Evolutionary conservation across 2,797 vertebrate species (phyloP).

Genomic region (Moxostoma hubbsi): DNA sequence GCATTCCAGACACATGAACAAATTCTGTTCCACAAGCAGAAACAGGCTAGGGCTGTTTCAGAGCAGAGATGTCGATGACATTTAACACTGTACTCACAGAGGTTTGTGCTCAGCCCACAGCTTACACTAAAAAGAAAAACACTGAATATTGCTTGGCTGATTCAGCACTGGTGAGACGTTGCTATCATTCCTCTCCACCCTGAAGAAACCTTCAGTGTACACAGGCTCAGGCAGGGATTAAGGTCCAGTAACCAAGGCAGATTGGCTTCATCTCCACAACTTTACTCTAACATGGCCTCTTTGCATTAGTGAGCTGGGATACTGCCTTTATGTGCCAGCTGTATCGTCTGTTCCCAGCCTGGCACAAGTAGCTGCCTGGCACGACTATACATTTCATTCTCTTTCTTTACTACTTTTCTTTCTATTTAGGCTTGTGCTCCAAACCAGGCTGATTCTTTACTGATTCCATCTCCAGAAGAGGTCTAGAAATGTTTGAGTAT

Average conservation of each 20-base stretch:
- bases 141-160: conserved; percentile 8
- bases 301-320: not conserved
- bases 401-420: too few species aligned
- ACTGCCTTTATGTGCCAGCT: too few species aligned
- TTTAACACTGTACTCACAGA: not conserved
- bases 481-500: too few species aligned
- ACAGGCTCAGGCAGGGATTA: not conserved
- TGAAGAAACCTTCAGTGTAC: not conserved
- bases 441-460: too few species aligned
- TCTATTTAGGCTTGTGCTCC: too few species aligned
- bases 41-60: conserved; percentile 7
- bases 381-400: too few species aligned
- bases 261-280: not conserved
- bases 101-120: not conserved
- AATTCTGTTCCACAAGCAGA: conserved; percentile 1
- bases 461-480: too few species aligned
- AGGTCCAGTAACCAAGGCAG: not conserved
- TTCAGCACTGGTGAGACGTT: not conserved
- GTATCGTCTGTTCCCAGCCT: too few species aligned
- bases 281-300: conserved; percentile 4
- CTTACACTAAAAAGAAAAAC: not conserved
- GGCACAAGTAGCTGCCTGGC: too few species aligned
- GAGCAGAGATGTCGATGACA: conserved; percentile 2
- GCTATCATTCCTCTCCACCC: not conserved
- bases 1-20: not conserved